Conservation (phyloP, 2,113 vertebrate genomes). For the Podocnemis expansa region DNA sequence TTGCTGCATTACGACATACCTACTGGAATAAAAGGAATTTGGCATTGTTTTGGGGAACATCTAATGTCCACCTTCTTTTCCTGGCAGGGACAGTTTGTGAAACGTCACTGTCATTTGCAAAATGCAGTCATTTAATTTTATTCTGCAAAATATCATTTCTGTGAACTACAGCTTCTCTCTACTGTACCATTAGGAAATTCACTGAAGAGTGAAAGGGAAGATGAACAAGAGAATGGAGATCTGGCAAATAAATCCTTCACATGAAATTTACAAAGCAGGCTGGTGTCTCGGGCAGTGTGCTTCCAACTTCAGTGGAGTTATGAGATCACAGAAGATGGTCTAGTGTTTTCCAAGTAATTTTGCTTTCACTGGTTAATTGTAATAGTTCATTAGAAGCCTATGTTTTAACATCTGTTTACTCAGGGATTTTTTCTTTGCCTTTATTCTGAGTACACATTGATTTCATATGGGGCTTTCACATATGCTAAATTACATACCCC, state of each 20-base stretch:
- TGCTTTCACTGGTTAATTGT: slow-evolving; percentile 44
- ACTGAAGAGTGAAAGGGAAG: slow-evolving; percentile 14
- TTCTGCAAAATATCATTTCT: slow-evolving; percentile 35
- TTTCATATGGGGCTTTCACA: background rate
- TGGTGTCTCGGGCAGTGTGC: slow-evolving; percentile 34
- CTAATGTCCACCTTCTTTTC: slow-evolving; percentile 40
- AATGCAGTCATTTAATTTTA: slow-evolving; percentile 55
- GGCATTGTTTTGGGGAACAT: slow-evolving; percentile 43
- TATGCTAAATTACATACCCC: background rate
- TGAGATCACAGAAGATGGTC: slow-evolving; percentile 14
- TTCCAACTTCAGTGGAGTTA: slow-evolving; percentile 4
- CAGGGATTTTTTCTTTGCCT: background rate
- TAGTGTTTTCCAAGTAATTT: background rate
- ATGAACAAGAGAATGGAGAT: background rate
- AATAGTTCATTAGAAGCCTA: background rate
- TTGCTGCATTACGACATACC: slow-evolving; percentile 35
- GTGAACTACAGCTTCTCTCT: slow-evolving; percentile 26
- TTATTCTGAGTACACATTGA: rapidly evolving
- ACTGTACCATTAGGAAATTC: slow-evolving; percentile 44
- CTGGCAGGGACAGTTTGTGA: slow-evolving; percentile 41
- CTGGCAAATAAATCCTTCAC: slow-evolving; percentile 43
- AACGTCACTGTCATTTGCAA: slow-evolving; percentile 53
- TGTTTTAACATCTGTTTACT: slow-evolving; percentile 21
- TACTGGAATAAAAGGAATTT: slow-evolving; percentile 66
- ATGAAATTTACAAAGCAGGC: slow-evolving; percentile 40